These are phyloP conservation scores for Pyrocephalus nanus DNA, from an alignment of 2,797 vertebrate species.

Conservation along the genomic window DNA sequence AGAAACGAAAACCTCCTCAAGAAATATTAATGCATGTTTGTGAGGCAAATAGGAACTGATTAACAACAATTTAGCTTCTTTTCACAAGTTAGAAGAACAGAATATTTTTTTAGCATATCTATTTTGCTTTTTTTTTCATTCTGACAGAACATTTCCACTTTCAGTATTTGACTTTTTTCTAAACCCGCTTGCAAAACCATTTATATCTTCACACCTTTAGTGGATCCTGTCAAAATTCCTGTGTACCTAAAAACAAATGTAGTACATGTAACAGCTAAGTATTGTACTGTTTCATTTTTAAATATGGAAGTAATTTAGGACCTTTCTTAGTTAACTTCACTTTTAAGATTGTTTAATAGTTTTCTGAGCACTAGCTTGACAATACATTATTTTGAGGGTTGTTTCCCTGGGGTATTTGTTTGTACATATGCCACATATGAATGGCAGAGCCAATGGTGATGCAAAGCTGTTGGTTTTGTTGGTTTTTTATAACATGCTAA, in stretches of 20 bases:
- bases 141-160: neutral
- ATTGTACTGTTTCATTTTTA: neutral
- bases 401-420: neutral
- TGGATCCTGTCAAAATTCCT: neutral
- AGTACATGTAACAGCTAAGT: neutral
- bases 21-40: neutral
- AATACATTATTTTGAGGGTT: neutral
- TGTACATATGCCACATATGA: neutral
- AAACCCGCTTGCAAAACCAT: neutral
- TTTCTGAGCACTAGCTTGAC: neutral
- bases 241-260: neutral
- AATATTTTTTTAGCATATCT: neutral
- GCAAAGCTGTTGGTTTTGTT: neutral
- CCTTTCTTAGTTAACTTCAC: neutral
- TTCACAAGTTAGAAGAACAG: neutral
- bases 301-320: neutral
- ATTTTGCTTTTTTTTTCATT: neutral
- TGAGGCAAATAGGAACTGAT: neutral
- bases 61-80: neutral
- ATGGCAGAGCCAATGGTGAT: neutral
- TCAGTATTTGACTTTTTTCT: neutral
- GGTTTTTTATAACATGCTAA: neutral
- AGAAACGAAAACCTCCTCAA: neutral
- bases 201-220: neutral
- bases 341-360: neutral